Conservation (phyloP, 2,888 invertebrate species). For the Carterocephalus palaemon region DNA sequence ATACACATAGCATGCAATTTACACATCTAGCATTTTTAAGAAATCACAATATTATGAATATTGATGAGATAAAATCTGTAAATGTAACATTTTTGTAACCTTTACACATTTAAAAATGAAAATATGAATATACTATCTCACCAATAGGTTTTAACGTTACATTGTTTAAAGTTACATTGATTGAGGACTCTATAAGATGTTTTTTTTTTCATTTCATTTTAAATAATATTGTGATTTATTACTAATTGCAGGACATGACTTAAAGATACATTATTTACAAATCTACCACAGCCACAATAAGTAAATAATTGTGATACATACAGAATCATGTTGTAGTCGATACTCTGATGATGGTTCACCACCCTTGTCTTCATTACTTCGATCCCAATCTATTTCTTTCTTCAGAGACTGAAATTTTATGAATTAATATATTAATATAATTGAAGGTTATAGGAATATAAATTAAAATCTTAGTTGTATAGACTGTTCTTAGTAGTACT, state of each 20-base stretch:
- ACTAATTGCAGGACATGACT: conserved; percentile 3
- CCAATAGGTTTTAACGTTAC: too few relatives aligned
- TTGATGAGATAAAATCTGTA: background rate
- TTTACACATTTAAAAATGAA: too few relatives aligned
- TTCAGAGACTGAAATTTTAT: conserved; percentile 86
- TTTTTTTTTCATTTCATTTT: background rate
- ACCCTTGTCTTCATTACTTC: conserved; percentile 87
- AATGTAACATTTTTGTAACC: too few relatives aligned
- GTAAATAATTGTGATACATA: conserved; percentile 70
- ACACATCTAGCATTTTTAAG: conserved; percentile 11
- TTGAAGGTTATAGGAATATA: too few relatives aligned
- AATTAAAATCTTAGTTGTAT: too few relatives aligned
- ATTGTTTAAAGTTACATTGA: too few relatives aligned
- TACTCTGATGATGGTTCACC: conserved; percentile 88
- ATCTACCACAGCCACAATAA: conserved; percentile 34
- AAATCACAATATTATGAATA: conserved; percentile 23
- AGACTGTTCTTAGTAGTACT: too few relatives aligned
- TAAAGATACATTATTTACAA: conserved; percentile 27
- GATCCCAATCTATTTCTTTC: conserved; percentile 92
- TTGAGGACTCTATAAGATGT: too few relatives aligned
- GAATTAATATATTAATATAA: conserved; percentile 1
- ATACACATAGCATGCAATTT: conserved; percentile 28
- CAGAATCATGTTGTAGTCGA: conserved; percentile 90
- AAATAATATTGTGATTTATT: conserved; percentile 13
- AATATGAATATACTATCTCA: too few relatives aligned